These are phyloP conservation scores for Mamestra configurata DNA, from an alignment of 1,140 invertebrate genomes.

Conservation along the genomic window DNA sequence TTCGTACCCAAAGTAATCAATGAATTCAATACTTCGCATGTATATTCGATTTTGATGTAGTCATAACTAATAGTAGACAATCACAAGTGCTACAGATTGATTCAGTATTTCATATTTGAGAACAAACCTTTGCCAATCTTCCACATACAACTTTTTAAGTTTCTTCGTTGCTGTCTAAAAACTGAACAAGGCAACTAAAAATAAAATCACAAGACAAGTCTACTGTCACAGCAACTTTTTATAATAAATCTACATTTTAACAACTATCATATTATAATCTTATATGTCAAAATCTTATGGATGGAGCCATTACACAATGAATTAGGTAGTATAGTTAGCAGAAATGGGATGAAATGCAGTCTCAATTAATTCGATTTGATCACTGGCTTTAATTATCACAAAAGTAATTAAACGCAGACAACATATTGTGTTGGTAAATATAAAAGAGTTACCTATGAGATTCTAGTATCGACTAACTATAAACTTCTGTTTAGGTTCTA, in stretches of 20 bases:
- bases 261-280: constrained; percentile 61
- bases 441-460: constrained; percentile 58
- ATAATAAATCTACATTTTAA: constrained; percentile 57
- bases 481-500: constrained; percentile 41
- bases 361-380: constrained; percentile 69
- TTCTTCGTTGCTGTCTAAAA: constrained; percentile 27
- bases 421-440: constrained; percentile 46
- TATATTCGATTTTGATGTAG: constrained; percentile 2
- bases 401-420: constrained; percentile 55
- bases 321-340: constrained; percentile 63
- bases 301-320: constrained; percentile 79
- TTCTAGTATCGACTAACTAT: constrained; percentile 55
- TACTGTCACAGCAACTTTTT: constrained; percentile 58
- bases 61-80: not conserved
- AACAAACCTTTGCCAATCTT: not conserved
- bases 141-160: constrained; percentile 35
- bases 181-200: constrained; percentile 43
- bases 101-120: constrained; percentile 10
- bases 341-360: constrained; percentile 69
- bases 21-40: too few species aligned
- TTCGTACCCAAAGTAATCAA: not conserved
- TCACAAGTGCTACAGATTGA: constrained; percentile 34
- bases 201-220: constrained; percentile 59
- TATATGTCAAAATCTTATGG: constrained; percentile 68
- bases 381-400: constrained; percentile 76